phyloP scores from a whole-genome alignment of 2,113 vertebrate species.

The Podarcis cretensis region DNA sequence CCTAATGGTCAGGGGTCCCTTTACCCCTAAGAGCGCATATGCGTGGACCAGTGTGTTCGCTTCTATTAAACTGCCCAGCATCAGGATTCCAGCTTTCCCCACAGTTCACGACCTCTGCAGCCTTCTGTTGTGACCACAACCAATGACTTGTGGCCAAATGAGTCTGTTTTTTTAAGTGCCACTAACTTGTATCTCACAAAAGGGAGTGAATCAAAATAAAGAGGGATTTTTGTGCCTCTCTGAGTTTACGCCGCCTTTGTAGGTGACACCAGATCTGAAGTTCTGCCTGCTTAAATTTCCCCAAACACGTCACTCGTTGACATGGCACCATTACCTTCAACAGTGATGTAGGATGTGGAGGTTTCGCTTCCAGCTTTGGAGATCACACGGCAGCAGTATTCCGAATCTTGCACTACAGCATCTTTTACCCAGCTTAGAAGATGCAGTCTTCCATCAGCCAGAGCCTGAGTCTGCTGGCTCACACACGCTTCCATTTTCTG shows the following conservation, averaged over 20 bases:
- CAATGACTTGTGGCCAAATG: not conserved
- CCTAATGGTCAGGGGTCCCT: too few species aligned
- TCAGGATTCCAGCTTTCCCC: not conserved
- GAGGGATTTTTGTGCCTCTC: not conserved
- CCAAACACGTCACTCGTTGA: not conserved
- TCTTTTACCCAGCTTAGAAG: conserved; percentile 90
- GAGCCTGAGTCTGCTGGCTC: conserved; percentile 71
- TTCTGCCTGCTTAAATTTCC: not conserved
- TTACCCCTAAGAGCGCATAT: not conserved
- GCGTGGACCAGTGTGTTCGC: not conserved
- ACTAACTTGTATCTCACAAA: not conserved
- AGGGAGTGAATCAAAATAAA: too few species aligned
- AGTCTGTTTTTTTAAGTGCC: not conserved
- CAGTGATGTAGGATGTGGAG: conserved; percentile 78
- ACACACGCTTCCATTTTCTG: conserved; percentile 74
- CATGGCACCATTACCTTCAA: conserved; percentile 61
- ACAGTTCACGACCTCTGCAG: not conserved
- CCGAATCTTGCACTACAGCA: conserved; percentile 76
- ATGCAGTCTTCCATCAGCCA: conserved; percentile 77
- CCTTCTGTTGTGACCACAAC: not conserved
- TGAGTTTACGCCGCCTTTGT: rapidly evolving
- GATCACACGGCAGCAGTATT: conserved; percentile 83
- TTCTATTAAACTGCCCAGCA: not conserved
- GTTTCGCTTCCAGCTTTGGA: conserved; percentile 76
- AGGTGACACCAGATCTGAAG: not conserved